Evolutionary conservation across 2,797 vertebrate genomes (phyloP).

Genomic region (Neosilurus hyrtlii): DNA sequence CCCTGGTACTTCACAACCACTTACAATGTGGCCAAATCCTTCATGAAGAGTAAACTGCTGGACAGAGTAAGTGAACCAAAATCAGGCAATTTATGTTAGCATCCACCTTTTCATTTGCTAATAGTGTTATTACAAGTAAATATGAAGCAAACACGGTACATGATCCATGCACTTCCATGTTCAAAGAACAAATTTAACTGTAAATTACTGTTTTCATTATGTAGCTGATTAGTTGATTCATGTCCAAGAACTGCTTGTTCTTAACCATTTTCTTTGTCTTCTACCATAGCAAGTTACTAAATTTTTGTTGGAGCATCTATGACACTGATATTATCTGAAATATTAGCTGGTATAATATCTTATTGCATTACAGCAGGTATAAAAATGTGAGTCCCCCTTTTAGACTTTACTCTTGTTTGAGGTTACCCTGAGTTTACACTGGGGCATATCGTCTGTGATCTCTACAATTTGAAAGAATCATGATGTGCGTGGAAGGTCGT

Average conservation of each 20-base stretch:
- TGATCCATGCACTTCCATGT: neutral
- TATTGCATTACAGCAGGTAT: neutral
- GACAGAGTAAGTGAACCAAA: constrained; percentile 80
- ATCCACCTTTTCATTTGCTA: neutral
- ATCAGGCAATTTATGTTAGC: neutral
- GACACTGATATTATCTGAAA: too few relatives aligned
- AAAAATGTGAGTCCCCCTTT: neutral
- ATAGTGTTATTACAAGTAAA: neutral
- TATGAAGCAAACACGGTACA: neutral
- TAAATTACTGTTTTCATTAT: neutral
- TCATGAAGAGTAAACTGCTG: constrained; percentile 96
- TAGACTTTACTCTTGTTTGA: too few relatives aligned
- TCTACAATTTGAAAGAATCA: too few relatives aligned
- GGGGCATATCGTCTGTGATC: too few relatives aligned
- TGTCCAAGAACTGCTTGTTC: neutral
- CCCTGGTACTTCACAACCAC: constrained; percentile 99
- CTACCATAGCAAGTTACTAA: neutral
- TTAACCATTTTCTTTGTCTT: neutral
- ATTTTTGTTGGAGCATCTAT: neutral
- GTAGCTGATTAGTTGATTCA: neutral
- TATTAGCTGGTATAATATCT: neutral
- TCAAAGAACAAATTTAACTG: neutral
- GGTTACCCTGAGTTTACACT: too few relatives aligned
- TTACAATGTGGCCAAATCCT: constrained; percentile 93
- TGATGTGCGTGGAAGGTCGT: too few relatives aligned